Evolutionary conservation across 2,888 invertebrate species (phyloP).

Genomic region (Hirudinaria manillensis): DNA sequence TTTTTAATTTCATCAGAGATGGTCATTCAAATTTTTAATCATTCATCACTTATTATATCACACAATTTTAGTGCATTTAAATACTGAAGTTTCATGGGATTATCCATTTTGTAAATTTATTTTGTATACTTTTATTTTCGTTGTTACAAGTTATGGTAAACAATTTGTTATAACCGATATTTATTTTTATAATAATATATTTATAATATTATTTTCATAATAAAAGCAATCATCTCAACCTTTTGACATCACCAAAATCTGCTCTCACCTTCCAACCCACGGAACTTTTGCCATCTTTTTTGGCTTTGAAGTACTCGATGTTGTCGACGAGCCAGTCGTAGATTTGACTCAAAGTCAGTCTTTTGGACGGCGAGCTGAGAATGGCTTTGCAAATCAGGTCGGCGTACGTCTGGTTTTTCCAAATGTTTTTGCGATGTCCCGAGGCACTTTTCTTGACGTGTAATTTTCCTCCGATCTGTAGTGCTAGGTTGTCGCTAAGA

Average conservation of each 20-base stretch:
- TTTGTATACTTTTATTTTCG: background rate
- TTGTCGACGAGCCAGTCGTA: conserved; percentile 30
- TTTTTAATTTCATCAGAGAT: too few relatives aligned
- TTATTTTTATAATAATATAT: too few relatives aligned
- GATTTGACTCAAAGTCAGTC: conserved; percentile 29
- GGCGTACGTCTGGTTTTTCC: conserved; percentile 31
- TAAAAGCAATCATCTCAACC: too few relatives aligned
- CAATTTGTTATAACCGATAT: too few relatives aligned
- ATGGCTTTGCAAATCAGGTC: conserved; percentile 32
- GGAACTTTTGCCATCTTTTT: conserved; percentile 28
- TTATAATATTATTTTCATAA: too few relatives aligned
- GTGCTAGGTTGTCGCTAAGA: background rate
- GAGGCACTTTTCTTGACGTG: background rate
- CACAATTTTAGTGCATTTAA: too few relatives aligned
- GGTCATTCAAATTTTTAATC: too few relatives aligned
- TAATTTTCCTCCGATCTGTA: background rate
- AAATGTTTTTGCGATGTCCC: conserved; percentile 25
- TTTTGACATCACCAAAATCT: background rate
- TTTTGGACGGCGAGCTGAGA: conserved; percentile 22
- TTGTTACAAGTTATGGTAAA: too few relatives aligned
- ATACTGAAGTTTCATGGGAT: too few relatives aligned
- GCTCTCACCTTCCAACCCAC: conserved; percentile 31
- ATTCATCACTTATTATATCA: too few relatives aligned
- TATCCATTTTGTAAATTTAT: too few relatives aligned
- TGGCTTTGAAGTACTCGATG: conserved; percentile 27